These are phyloP conservation scores for Hyposmocoma kahamanoa DNA, from an alignment of 1,140 invertebrate genomes.

Conservation along the genomic window DNA sequence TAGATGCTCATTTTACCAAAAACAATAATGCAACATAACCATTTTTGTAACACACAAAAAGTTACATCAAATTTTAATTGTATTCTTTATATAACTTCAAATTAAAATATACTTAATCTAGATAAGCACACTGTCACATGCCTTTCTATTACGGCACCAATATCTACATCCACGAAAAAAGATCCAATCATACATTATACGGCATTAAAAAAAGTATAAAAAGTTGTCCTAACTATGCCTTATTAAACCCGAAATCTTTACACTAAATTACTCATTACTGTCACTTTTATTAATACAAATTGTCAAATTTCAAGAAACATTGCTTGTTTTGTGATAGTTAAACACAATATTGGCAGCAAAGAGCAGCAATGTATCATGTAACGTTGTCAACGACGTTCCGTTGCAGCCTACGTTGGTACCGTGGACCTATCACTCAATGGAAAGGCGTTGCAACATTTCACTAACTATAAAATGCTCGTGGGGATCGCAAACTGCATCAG, in stretches of 20 bases:
- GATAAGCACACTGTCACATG: constrained; percentile 8
- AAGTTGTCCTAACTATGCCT: constrained; percentile 14
- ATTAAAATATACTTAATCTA: too few relatives aligned
- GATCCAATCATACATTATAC: constrained; percentile 24
- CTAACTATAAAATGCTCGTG: constrained; percentile 63
- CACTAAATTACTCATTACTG: constrained; percentile 9
- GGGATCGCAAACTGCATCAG: constrained; percentile 48
- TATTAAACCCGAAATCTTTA: constrained; percentile 22
- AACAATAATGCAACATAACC: too few relatives aligned
- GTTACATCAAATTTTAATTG: too few relatives aligned
- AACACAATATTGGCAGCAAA: not conserved
- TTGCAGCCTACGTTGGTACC: constrained; percentile 14
- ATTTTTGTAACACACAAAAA: too few relatives aligned
- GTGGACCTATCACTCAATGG: constrained; percentile 57
- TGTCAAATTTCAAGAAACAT: constrained; percentile 6
- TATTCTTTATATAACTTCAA: too few relatives aligned
- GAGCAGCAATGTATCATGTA: constrained; percentile 23
- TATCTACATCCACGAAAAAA: constrained; percentile 23
- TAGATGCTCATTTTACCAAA: too few relatives aligned
- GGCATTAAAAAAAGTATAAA: constrained; percentile 26
- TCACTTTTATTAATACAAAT: constrained; percentile 7
- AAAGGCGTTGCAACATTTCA: constrained; percentile 62
- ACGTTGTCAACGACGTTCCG: not conserved
- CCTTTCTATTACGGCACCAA: constrained; percentile 18
- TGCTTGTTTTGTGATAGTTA: not conserved